A percentile compares a stretch with the other conserved stretches of the same genome.
Evolutionary conservation across 2,888 invertebrate genomes (phyloP).

Genomic region (Labia minor): DNA sequence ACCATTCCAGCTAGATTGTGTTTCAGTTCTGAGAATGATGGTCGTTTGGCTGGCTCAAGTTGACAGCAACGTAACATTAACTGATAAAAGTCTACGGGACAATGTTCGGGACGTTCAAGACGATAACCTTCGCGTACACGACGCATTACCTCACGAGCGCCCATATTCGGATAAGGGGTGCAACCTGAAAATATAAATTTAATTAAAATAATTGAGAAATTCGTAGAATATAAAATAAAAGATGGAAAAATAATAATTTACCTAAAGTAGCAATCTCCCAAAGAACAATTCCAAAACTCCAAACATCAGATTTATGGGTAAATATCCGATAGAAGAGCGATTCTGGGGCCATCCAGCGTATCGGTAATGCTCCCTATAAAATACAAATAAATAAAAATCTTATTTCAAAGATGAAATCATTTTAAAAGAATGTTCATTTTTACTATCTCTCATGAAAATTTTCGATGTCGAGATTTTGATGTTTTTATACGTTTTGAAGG

Average conservation of each 20-base stretch:
- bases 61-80: slow-evolving; percentile 53
- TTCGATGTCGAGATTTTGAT: too few species aligned
- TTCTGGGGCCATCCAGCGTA: slow-evolving; percentile 81
- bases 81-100: slow-evolving; percentile 56
- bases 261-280: slow-evolving; percentile 83
- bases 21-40: slow-evolving; percentile 53
- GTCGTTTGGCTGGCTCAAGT: slow-evolving; percentile 59
- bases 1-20: slow-evolving; percentile 46
- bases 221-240: not conserved
- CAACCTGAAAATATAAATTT: slow-evolving; percentile 48
- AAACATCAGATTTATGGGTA: slow-evolving; percentile 72
- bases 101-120: slow-evolving; percentile 67
- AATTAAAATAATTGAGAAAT: not conserved
- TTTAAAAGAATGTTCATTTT: not conserved
- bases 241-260: slow-evolving; percentile 30
- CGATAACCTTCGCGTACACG: slow-evolving; percentile 67
- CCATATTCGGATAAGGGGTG: slow-evolving; percentile 76
- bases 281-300: slow-evolving; percentile 75
- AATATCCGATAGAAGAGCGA: slow-evolving; percentile 66
- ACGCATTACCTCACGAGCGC: slow-evolving; percentile 70
- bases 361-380: slow-evolving; percentile 47
- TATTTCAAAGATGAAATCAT: too few species aligned
- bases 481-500: too few species aligned
- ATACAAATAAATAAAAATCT: slow-evolving; percentile 16
- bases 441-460: too few species aligned